These are phyloP conservation scores for Semaprochilodus insignis DNA, from an alignment of 2,797 vertebrate genomes.

Conservation along the genomic window DNA sequence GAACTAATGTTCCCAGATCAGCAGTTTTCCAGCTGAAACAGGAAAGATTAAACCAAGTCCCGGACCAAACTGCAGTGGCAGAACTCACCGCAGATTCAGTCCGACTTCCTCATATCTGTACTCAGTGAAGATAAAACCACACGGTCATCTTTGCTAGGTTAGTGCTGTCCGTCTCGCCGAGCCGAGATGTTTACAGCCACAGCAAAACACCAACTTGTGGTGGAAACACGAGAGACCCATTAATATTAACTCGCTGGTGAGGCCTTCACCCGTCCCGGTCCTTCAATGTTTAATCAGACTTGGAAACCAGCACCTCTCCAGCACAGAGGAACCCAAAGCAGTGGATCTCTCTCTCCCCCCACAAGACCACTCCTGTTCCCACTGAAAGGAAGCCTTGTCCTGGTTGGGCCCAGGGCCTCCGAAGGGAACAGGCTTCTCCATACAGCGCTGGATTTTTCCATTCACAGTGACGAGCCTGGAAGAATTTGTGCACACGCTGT, in stretches of 20 bases:
- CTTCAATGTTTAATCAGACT: slow-evolving; percentile 84
- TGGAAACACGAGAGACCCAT: slow-evolving; percentile 83
- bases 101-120: too few species aligned
- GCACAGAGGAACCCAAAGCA: slow-evolving; percentile 65
- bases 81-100: too few species aligned
- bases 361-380: slow-evolving; percentile 83
- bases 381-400: slow-evolving; percentile 85
- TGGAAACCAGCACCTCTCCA: slow-evolving; percentile 80
- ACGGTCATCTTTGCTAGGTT: too few species aligned
- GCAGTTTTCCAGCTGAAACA: not conserved
- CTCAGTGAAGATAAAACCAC: too few species aligned
- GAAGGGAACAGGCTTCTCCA: slow-evolving; percentile 77
- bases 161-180: too few species aligned
- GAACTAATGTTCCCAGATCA: not conserved
- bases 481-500: slow-evolving; percentile 27
- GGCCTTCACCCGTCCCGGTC: slow-evolving; percentile 76
- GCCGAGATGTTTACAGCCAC: not conserved
- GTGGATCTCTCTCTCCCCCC: slow-evolving; percentile 75
- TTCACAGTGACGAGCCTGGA: slow-evolving; percentile 48
- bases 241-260: slow-evolving; percentile 84
- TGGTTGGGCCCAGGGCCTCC: slow-evolving; percentile 71
- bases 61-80: not conserved
- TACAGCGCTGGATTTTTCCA: slow-evolving; percentile 75
- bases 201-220: slow-evolving; percentile 56
- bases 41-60: not conserved